These are phyloP conservation scores for Cuculus canorus DNA, from an alignment of 2,797 vertebrate species.

Conservation along the genomic window DNA sequence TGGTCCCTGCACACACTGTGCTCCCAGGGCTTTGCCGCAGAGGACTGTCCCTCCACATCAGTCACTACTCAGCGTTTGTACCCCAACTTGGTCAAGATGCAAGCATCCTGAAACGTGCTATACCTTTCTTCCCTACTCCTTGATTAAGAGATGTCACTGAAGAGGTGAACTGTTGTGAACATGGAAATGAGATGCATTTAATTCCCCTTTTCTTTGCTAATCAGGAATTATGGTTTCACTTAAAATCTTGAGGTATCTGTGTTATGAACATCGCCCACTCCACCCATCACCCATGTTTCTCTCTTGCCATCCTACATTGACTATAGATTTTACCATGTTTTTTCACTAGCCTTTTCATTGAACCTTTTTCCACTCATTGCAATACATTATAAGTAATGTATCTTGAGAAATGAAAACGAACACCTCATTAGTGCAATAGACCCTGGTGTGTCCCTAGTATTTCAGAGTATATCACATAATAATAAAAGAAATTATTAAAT, in stretches of 20 bases:
- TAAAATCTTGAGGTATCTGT: background rate
- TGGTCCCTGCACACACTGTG: rapidly evolving
- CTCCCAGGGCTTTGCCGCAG: background rate
- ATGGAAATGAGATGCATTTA: background rate
- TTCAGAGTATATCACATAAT: background rate
- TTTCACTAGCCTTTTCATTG: background rate
- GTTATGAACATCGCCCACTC: background rate
- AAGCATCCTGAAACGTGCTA: background rate
- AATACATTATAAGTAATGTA: rapidly evolving
- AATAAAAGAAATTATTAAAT: background rate
- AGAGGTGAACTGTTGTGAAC: background rate
- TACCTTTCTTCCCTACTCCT: rapidly evolving
- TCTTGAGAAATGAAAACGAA: background rate
- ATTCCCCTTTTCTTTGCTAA: background rate
- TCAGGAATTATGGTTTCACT: background rate
- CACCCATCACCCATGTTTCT: background rate
- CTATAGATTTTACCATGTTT: background rate
- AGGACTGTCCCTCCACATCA: background rate
- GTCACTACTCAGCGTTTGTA: background rate
- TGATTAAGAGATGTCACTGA: background rate
- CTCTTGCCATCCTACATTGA: background rate
- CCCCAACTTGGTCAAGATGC: background rate
- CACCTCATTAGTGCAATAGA: background rate
- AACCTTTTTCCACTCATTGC: background rate
- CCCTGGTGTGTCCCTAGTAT: background rate